These are phyloP conservation scores for Sclerodermus sp. DNA, from an alignment of 2,888 invertebrate genomes.

Conservation along the genomic window DNA sequence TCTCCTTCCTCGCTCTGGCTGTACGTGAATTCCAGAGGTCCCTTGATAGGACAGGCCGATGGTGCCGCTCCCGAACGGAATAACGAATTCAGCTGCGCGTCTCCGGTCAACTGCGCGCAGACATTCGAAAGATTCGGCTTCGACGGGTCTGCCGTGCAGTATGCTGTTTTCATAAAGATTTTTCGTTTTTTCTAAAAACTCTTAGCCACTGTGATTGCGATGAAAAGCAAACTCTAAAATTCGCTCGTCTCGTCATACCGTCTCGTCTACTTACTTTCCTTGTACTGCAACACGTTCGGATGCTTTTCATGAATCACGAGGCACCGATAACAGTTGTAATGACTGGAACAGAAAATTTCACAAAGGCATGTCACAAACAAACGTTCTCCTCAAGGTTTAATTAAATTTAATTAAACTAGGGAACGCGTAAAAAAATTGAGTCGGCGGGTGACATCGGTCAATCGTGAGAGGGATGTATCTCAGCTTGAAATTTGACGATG, in stretches of 20 bases:
- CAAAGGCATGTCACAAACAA: too few species aligned
- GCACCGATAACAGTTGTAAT: constrained; percentile 71
- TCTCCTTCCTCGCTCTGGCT: constrained; percentile 72
- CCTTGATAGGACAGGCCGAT: constrained; percentile 77
- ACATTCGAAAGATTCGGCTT: constrained; percentile 10
- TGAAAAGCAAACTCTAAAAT: too few species aligned
- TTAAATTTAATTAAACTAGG: too few species aligned
- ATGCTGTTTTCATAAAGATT: constrained; percentile 26
- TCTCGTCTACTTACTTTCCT: constrained; percentile 72
- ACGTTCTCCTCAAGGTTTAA: too few species aligned
- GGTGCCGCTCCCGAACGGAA: constrained; percentile 73
- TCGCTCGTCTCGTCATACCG: too few species aligned
- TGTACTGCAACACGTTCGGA: constrained; percentile 76
- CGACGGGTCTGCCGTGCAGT: constrained; percentile 21
- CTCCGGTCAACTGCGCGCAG: constrained; percentile 72
- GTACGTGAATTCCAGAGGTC: constrained; percentile 81
- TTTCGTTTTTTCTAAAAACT: constrained; percentile 5
- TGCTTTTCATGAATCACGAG: constrained; percentile 78
- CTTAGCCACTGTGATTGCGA: too few species aligned
- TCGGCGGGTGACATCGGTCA: too few species aligned
- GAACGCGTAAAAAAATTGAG: too few species aligned
- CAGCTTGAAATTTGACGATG: neutral
- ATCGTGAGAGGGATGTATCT: too few species aligned
- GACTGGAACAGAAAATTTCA: constrained; percentile 63
- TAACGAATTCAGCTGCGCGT: constrained; percentile 74